These are phyloP conservation scores for Phalacrocorax aristotelis DNA, from an alignment of 2,113 vertebrate genomes.

Conservation along the genomic window DNA sequence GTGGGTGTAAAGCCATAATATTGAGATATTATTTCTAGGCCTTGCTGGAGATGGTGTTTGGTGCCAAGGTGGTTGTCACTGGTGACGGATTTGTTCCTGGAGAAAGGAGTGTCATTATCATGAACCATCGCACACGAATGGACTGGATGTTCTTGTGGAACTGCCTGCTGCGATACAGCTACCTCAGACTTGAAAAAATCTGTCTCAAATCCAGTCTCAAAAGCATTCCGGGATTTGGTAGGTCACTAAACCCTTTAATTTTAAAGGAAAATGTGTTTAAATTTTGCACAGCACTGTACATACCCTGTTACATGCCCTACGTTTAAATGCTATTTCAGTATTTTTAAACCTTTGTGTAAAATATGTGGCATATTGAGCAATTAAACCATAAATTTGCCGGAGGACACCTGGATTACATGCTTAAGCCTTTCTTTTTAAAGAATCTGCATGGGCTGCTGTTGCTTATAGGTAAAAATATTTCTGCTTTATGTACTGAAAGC, in stretches of 20 bases:
- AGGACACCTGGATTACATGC: not conserved
- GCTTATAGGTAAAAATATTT: not conserved
- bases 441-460: not conserved
- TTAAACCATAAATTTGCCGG: not conserved
- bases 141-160: slow-evolving; percentile 99
- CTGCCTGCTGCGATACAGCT: slow-evolving; percentile 95
- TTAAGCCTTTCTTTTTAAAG: not conserved
- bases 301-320: not conserved
- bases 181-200: slow-evolving; percentile 95
- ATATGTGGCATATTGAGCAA: not conserved
- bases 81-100: slow-evolving; percentile 96
- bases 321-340: not conserved
- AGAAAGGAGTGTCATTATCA: slow-evolving; percentile 96
- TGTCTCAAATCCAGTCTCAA: slow-evolving; percentile 96
- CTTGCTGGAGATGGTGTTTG: slow-evolving; percentile 91
- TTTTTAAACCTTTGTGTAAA: not conserved
- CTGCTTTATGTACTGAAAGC: not conserved
- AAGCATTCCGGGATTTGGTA: slow-evolving; percentile 95
- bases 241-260: slow-evolving; percentile 32
- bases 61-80: slow-evolving; percentile 94
- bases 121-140: slow-evolving; percentile 98
- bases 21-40: slow-evolving; percentile 74
- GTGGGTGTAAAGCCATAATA: slow-evolving; percentile 1
- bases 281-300: not conserved
- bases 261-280: not conserved